Conservation (phyloP, 2,888 invertebrate genomes). For the Biston stratarius region DNA sequence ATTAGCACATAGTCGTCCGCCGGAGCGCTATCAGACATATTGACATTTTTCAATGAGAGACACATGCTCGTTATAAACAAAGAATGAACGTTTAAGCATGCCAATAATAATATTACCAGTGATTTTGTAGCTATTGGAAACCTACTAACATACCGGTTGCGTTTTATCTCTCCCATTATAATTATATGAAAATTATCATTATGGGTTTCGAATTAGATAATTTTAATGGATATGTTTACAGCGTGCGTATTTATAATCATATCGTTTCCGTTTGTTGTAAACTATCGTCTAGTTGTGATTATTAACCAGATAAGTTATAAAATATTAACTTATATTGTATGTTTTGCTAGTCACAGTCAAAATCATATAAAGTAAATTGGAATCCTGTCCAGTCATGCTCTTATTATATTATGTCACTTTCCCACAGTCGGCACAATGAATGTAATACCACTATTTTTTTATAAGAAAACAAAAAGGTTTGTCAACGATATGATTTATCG, state of each 20-base stretch:
- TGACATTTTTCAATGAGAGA: conserved; percentile 24
- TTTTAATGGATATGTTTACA: conserved; percentile 43
- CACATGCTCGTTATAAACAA: conserved; percentile 69
- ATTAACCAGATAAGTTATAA: conserved; percentile 4
- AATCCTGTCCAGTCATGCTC: no score
- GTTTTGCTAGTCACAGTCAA: no score
- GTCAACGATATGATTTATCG: no score
- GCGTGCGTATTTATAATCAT: conserved; percentile 36
- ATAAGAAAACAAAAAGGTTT: no score
- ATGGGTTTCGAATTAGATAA: conserved; percentile 42
- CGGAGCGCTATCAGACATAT: no score
- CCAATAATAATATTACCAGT: conserved; percentile 47
- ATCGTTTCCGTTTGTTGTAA: conserved; percentile 33
- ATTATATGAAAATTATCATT: conserved; percentile 41
- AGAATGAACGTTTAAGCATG: conserved; percentile 61
- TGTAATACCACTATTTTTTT: no score
- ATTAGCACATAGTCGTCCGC: no score
- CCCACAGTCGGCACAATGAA: no score
- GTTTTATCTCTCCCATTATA: conserved; percentile 44
- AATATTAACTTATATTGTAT: no score
- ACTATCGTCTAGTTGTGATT: conserved; percentile 21
- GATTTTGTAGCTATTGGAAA: conserved; percentile 62
- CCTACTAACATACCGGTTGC: conserved; percentile 44
- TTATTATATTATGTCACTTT: no score
- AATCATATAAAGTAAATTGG: no score